Evolutionary conservation across 2,113 vertebrate genomes (phyloP).

Genomic region (Hemiprocne comata): DNA sequence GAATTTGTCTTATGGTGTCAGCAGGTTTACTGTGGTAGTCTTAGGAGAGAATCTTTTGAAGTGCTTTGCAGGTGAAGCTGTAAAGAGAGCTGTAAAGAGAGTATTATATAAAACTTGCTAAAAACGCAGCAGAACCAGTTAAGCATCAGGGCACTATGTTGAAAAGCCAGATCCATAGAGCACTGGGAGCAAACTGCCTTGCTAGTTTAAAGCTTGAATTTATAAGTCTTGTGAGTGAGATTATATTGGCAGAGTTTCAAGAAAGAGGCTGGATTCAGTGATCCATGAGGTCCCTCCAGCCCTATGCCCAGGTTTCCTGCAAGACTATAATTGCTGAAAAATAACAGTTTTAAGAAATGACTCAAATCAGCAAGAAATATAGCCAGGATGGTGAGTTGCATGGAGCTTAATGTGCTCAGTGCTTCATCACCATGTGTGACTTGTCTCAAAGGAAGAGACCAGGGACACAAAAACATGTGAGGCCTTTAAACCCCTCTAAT

Average conservation of each 20-base stretch:
- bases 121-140: neutral
- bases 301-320: neutral
- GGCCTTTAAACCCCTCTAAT: neutral
- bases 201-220: neutral
- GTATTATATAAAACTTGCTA: conserved; percentile 8
- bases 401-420: neutral
- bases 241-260: neutral
- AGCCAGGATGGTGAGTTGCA: neutral
- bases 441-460: neutral
- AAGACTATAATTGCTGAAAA: neutral
- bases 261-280: neutral
- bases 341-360: neutral
- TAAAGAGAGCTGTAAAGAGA: conserved; percentile 30
- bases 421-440: neutral
- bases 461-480: neutral
- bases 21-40: conserved; percentile 27
- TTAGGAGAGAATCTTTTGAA: conserved; percentile 38
- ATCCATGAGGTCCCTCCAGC: neutral
- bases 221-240: neutral
- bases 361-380: neutral
- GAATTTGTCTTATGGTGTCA: conserved; percentile 54
- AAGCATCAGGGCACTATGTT: neutral
- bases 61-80: conserved; percentile 20
- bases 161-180: neutral
- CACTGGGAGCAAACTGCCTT: neutral